Conservation (phyloP, 2,888 invertebrate species). For the Sminthurides aquaticus region DNA sequence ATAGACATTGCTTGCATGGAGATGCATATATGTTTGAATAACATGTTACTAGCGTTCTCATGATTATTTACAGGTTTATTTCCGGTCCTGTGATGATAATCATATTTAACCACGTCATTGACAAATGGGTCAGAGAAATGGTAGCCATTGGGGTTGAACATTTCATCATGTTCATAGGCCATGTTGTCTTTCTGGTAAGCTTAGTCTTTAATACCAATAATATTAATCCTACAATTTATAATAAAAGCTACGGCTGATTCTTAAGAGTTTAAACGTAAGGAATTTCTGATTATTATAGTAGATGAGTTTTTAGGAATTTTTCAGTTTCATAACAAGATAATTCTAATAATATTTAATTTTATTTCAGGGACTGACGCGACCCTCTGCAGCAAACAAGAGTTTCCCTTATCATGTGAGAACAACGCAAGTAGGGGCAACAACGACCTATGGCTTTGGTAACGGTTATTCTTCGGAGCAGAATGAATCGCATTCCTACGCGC, state of each 20-base stretch:
- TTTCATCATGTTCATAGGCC: conserved; percentile 60
- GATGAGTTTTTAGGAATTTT: no score
- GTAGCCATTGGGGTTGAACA: conserved; percentile 63
- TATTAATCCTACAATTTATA: not conserved
- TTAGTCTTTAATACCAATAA: not conserved
- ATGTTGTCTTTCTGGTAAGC: conserved; percentile 62
- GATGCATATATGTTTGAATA: conserved; percentile 11
- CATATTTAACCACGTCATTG: conserved; percentile 69
- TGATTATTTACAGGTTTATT: conserved; percentile 57
- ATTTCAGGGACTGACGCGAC: conserved; percentile 65
- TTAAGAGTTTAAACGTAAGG: no score
- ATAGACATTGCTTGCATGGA: no score
- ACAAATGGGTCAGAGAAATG: conserved; percentile 70
- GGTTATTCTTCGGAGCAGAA: conserved; percentile 51
- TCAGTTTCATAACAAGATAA: no score
- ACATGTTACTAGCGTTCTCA: no score
- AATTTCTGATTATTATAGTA: no score
- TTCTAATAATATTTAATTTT: not conserved
- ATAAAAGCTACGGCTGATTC: not conserved
- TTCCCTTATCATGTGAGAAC: conserved; percentile 87
- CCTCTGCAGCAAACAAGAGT: conserved; percentile 76
- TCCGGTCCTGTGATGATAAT: conserved; percentile 72
- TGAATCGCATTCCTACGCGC: conserved; percentile 59
- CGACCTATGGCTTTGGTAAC: conserved; percentile 41
- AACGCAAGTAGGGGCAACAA: conserved; percentile 45